phyloP scores from a whole-genome alignment of 2,113 vertebrate genomes.

The Sinosuthora webbiana region DNA sequence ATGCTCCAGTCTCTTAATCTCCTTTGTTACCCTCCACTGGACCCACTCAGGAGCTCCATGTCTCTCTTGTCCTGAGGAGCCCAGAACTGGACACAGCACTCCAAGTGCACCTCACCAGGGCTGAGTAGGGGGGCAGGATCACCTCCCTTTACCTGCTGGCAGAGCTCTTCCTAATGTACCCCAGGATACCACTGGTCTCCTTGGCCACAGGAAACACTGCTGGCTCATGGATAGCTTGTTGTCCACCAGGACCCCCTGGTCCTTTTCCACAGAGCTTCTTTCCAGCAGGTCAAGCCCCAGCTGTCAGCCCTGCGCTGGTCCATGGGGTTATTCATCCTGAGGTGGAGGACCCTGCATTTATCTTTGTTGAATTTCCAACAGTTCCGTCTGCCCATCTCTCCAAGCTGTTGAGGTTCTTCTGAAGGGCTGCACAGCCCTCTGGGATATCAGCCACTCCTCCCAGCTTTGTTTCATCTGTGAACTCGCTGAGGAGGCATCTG shows the following conservation, averaged over 20 bases:
- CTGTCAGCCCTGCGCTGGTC: neutral
- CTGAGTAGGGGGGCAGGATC: neutral
- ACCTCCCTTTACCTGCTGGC: neutral
- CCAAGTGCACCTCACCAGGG: neutral
- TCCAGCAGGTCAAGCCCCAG: neutral
- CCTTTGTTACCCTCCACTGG: neutral
- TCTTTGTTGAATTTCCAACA: rapidly evolving
- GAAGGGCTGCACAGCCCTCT: neutral
- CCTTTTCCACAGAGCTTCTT: neutral
- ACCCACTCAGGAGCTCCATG: neutral
- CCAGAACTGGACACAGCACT: neutral
- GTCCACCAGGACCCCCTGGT: neutral
- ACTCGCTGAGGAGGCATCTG: neutral
- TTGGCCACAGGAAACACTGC: neutral
- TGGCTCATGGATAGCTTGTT: neutral
- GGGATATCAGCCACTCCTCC: rapidly evolving
- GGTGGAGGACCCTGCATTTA: neutral
- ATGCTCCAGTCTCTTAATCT: neutral
- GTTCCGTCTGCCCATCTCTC: neutral
- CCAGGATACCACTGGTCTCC: rapidly evolving
- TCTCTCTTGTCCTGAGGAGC: neutral
- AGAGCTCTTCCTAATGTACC: neutral
- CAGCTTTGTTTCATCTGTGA: rapidly evolving
- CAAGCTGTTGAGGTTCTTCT: rapidly evolving
- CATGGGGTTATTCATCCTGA: neutral